A percentile compares a stretch with the other conserved stretches of the same genome.
Conservation (phyloP, 2,888 invertebrate genomes). For the Ligdia adustata region DNA sequence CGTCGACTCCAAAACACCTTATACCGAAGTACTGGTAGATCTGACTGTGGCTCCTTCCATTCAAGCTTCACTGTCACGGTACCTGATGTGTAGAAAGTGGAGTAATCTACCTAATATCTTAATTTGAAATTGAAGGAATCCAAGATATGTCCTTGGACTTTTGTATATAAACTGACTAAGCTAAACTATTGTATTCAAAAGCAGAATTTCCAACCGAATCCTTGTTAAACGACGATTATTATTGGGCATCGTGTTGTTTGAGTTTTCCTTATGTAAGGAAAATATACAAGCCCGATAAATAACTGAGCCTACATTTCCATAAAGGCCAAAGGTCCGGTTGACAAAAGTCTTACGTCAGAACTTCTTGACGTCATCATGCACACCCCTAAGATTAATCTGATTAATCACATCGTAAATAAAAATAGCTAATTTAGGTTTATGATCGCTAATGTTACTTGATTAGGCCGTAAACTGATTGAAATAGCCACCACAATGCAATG, state of each 20-base stretch:
- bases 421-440: slow-evolving; percentile 9
- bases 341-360: not conserved
- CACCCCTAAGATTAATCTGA: slow-evolving; percentile 3
- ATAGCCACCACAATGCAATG: slow-evolving; percentile 1
- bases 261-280: not conserved
- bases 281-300: slow-evolving; percentile 1
- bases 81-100: slow-evolving; percentile 48
- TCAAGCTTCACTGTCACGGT: slow-evolving; percentile 84
- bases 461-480: slow-evolving; percentile 9
- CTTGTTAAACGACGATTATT: no score
- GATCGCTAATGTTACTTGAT: slow-evolving; percentile 13
- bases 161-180: no score
- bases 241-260: no score
- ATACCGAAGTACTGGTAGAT: slow-evolving; percentile 87
- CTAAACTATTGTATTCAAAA: no score
- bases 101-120: no score
- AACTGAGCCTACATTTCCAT: not conserved
- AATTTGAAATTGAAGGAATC: no score
- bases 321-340: slow-evolving; percentile 1
- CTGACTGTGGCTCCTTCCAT: slow-evolving; percentile 88
- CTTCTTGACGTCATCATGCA: not conserved
- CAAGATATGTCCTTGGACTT: no score
- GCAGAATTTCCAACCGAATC: no score
- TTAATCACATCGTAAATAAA: slow-evolving; percentile 14
- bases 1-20: slow-evolving; percentile 90